These are phyloP conservation scores for Montipora capricornis DNA, from an alignment of 64 coral and sea anemone species.

Conservation along the genomic window DNA sequence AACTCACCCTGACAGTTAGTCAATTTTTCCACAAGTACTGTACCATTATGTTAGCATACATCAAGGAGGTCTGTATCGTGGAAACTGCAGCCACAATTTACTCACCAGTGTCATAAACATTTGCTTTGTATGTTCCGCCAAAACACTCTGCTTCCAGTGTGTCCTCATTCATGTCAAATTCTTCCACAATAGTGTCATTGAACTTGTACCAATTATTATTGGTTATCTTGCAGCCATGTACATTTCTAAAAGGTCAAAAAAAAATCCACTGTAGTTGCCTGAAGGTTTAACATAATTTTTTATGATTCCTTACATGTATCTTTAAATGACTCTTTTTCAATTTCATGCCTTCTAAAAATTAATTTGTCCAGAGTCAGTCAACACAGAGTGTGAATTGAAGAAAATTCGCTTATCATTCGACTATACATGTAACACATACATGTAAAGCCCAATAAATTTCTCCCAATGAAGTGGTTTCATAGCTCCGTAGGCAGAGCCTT, in stretches of 20 bases:
- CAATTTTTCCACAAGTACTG: not conserved
- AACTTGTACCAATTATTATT: conserved; percentile 90
- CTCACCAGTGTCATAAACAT: conserved; percentile 89
- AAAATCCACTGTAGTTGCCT: no score
- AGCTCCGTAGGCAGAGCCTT: no score
- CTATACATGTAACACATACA: no score
- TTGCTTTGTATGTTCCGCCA: conserved; percentile 95
- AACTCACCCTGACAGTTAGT: not conserved
- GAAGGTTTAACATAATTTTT: not conserved
- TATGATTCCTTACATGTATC: not conserved
- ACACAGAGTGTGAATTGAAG: no score
- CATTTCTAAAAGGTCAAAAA: conserved; percentile 29
- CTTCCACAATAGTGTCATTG: conserved; percentile 81
- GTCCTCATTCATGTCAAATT: conserved; percentile 87
- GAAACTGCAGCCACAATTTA: not conserved
- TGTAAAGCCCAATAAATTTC: no score
- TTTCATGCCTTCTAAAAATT: no score
- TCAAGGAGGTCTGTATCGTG: not conserved
- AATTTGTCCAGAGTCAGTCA: no score
- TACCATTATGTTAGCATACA: not conserved
- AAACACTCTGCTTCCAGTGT: conserved; percentile 90
- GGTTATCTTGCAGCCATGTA: conserved; percentile 21
- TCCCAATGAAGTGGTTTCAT: no score
- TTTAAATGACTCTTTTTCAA: not conserved
- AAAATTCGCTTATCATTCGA: no score